These are phyloP conservation scores for Tetragnatha montana DNA, from an alignment of 2,888 invertebrate genomes.

Conservation along the genomic window DNA sequence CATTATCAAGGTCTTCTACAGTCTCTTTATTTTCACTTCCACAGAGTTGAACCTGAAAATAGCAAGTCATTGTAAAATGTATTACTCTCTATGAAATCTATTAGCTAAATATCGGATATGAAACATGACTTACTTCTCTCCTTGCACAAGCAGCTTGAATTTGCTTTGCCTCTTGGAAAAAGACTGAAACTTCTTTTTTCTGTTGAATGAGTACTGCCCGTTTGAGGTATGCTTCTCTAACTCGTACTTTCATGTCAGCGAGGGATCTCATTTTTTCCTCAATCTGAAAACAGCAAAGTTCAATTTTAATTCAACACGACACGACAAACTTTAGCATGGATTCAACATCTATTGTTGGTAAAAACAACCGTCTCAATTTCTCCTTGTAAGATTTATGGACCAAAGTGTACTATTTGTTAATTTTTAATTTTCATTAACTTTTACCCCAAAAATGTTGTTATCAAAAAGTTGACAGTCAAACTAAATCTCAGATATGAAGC, in stretches of 20 bases:
- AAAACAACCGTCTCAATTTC: too few species aligned
- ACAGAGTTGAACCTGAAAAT: constrained; percentile 72
- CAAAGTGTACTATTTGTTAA: not conserved
- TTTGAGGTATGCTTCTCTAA: constrained; percentile 90
- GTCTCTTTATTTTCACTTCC: constrained; percentile 74
- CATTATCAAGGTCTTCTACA: constrained; percentile 89
- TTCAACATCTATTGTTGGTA: too few species aligned
- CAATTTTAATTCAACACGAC: not conserved
- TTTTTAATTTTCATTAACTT: not conserved
- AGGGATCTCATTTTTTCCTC: constrained; percentile 77
- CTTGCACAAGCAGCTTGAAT: constrained; percentile 91
- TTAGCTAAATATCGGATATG: not conserved
- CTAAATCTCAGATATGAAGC: too few species aligned
- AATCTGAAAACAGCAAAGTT: constrained; percentile 35
- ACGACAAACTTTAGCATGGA: not conserved
- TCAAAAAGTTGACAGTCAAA: not conserved
- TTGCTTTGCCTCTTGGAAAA: constrained; percentile 94
- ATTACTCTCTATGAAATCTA: not conserved
- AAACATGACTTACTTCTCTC: constrained; percentile 81
- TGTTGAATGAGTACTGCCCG: constrained; percentile 92
- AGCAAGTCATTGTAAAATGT: not conserved
- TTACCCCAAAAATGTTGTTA: not conserved
- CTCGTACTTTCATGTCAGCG: constrained; percentile 85
- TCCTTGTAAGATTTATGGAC: too few species aligned
- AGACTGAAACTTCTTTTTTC: constrained; percentile 93